Percentiles rank a stretch among this genome's conserved stretches.
Conservation (phyloP, 1,140 invertebrate species). For the Drosophila miranda region DNA sequence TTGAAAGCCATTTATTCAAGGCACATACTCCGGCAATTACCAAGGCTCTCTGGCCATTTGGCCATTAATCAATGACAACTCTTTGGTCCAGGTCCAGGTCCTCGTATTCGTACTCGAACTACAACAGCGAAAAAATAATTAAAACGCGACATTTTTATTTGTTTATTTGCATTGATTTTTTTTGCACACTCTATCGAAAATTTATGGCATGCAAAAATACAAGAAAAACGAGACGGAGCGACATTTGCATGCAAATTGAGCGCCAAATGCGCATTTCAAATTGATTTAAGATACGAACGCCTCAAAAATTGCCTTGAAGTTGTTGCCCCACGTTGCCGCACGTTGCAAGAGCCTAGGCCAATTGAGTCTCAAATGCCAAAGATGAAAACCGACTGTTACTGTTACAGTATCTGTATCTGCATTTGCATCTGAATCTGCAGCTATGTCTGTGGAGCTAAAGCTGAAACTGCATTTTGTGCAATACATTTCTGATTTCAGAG, state of each 20-base stretch:
- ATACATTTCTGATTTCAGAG: conserved; percentile 35
- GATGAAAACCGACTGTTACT: conserved; percentile 46
- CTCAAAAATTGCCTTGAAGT: conserved; percentile 67
- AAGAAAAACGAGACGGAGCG: conserved; percentile 55
- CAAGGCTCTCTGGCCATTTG: conserved; percentile 9
- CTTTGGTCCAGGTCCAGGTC: conserved; percentile 14
- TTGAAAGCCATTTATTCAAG: conserved; percentile 40
- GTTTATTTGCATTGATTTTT: conserved; percentile 64
- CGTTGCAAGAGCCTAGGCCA: conserved; percentile 42
- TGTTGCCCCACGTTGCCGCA: conserved; percentile 29
- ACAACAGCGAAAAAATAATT: conserved; percentile 16
- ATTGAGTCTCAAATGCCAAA: conserved; percentile 74
- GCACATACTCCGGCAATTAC: conserved; percentile 29
- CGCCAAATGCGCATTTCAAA: conserved; percentile 77
- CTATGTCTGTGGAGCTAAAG: conserved; percentile 27
- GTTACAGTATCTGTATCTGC: conserved; percentile 16
- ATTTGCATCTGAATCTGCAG: conserved; percentile 34
- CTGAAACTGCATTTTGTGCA: conserved; percentile 24
- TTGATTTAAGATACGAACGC: conserved; percentile 77
- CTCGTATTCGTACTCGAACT: background rate
- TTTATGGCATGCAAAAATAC: conserved; percentile 80
- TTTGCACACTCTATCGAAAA: conserved; percentile 66
- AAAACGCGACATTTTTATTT: conserved; percentile 74
- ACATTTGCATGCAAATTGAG: conserved; percentile 79
- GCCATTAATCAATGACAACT: conserved; percentile 68